Evolutionary conservation across 2,888 invertebrate species (phyloP), one percentile per base, ranked within the genome.

Genomic region (Drosophila suboccidentalis): DNA sequence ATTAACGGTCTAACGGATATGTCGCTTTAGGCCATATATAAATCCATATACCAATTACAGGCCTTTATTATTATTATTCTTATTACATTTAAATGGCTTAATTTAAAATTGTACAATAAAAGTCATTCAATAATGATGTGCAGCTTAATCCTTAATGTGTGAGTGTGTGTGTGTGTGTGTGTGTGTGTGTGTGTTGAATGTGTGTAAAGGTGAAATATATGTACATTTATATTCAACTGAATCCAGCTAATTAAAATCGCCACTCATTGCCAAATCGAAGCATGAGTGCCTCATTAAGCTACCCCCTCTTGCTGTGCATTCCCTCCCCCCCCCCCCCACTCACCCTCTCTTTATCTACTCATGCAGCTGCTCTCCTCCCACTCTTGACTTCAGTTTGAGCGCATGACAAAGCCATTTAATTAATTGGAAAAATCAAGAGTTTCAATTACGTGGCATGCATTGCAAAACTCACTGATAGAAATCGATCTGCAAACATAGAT

Each of bases 341-440:
- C n/a, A n/a, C n/a, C n/a, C n/a, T n/a, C n/a, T n/a, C n/a, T n/a
- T n/a, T n/a, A n/a, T 19, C 53, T 13, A 36, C n/a, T 50, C 2
- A 17, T 19, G 43, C 19, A 17, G 43, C 43, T 11, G 5, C 34
- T 29, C 29, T 50, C 2, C 29, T 49, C 13, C 15, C 36, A 8
- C 38, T 50, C 53, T 39, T 47, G 19, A 9, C 50, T 50, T 38
- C 44, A 63, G 62, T 43, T 19, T 41, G 43, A 62, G 62, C 68
- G 50, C 68, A 60, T 68, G 71, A 68, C 86, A 67, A 71, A 75
- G 82, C 67, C 65, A 72, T 81, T 75, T 81, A 83, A 87, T 86
- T 86, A 85, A 87, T 78, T 78, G 75, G 61, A 73, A 81, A 81
- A 75, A 81, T 84, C 75, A 77, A 81, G 82, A 62, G 82, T 75